These are phyloP conservation scores for Triplophysa siluroides DNA, from an alignment of 2,113 vertebrate species.

Conservation along the genomic window DNA sequence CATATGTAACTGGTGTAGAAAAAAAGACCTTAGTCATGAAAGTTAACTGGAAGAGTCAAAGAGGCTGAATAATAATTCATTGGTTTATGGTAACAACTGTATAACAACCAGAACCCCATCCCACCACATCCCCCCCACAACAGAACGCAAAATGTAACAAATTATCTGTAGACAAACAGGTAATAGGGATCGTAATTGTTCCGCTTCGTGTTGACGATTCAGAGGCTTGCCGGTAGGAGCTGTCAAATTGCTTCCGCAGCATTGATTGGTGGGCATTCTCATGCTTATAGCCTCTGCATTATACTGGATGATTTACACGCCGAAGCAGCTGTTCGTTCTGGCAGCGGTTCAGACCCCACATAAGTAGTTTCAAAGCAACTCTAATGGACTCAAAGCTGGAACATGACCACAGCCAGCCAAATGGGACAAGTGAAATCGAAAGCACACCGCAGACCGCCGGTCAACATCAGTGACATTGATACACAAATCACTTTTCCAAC, in stretches of 20 bases:
- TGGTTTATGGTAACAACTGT: conserved; percentile 55
- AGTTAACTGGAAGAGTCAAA: conserved; percentile 47
- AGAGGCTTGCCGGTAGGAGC: conserved; percentile 59
- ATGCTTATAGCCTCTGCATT: conserved; percentile 42
- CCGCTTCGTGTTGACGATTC: conserved; percentile 58
- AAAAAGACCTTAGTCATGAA: conserved; percentile 53
- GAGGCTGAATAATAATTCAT: background rate
- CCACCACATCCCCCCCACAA: too few species aligned
- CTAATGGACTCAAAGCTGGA: conserved; percentile 41
- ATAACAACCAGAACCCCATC: conserved; percentile 36
- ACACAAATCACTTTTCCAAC: background rate
- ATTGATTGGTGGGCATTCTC: conserved; percentile 53
- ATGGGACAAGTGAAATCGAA: background rate
- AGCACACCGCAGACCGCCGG: background rate
- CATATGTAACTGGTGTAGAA: background rate
- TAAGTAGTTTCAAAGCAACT: conserved; percentile 49
- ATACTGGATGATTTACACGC: conserved; percentile 60
- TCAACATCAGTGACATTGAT: background rate
- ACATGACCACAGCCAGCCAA: conserved; percentile 14
- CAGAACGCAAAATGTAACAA: background rate
- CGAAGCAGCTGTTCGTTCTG: conserved; percentile 61
- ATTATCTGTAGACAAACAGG: conserved; percentile 23
- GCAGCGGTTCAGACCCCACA: conserved; percentile 35
- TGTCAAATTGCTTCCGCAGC: conserved; percentile 47
- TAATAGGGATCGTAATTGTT: background rate